Evolutionary conservation across 2,113 vertebrate genomes (phyloP).

Genomic region (Fulica atra): DNA sequence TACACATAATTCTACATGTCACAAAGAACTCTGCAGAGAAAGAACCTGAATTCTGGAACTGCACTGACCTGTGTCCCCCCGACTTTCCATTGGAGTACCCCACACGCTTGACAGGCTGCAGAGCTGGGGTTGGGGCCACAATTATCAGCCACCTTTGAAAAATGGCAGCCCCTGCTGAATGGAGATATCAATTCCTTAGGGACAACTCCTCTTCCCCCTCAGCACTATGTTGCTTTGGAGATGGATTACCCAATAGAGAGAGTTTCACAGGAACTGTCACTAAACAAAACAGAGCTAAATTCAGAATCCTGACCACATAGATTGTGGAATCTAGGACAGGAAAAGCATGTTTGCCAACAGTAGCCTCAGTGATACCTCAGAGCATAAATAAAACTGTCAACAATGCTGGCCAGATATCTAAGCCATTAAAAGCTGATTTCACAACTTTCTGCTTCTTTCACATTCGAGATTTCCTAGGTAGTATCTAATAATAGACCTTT

Average conservation of each 20-base stretch:
- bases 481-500: background rate
- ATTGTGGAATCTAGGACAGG: background rate
- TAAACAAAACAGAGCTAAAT: constrained; percentile 15
- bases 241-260: background rate
- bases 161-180: background rate
- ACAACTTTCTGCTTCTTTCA: background rate
- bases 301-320: background rate
- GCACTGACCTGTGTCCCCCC: fast-evolving
- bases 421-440: background rate
- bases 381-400: background rate
- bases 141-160: background rate
- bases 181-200: constrained; percentile 12
- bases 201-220: background rate
- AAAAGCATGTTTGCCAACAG: constrained; percentile 6
- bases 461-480: background rate
- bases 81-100: background rate
- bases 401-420: background rate
- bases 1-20: background rate
- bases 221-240: background rate
- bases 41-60: background rate
- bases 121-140: background rate
- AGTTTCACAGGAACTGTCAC: background rate
- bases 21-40: background rate
- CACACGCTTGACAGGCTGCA: background rate
- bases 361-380: background rate